phyloP scores from a whole-genome alignment of 2,888 invertebrate genomes.

The Andrena chrysosceles region DNA sequence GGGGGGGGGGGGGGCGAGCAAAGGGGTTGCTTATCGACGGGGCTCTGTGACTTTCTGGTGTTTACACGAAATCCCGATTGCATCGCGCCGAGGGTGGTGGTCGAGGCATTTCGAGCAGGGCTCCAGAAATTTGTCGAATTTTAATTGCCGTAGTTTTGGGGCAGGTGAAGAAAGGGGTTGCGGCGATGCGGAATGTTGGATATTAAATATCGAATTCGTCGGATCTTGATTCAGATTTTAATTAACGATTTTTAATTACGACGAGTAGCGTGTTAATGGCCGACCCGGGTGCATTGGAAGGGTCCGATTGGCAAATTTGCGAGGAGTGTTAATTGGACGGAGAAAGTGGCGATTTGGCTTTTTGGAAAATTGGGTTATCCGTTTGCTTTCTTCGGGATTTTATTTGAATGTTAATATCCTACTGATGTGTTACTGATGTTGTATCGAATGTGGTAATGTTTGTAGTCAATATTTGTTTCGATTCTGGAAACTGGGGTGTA shows the following conservation, averaged over 20 bases:
- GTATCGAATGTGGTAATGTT: no score
- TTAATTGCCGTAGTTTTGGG: conserved; percentile 28
- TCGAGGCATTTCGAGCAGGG: conserved; percentile 11
- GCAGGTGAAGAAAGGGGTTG: conserved; percentile 19
- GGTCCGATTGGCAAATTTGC: no score
- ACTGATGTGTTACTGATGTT: no score
- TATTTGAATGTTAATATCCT: no score
- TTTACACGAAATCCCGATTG: conserved; percentile 14
- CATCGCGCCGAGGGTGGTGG: background rate
- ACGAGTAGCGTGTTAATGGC: background rate
- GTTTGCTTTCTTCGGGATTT: no score
- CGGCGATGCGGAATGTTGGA: background rate
- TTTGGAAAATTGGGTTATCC: no score
- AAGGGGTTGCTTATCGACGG: background rate
- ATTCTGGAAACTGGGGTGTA: no score
- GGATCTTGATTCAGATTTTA: background rate
- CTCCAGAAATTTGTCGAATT: conserved; percentile 33
- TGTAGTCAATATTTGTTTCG: no score
- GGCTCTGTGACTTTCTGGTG: background rate
- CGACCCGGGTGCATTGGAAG: background rate
- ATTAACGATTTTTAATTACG: background rate
- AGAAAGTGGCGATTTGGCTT: no score
- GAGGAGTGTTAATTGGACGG: no score
- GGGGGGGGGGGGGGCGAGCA: background rate
- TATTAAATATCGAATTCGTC: conserved; percentile 15